phyloP scores from a whole-genome alignment of 2,888 invertebrate genomes.

The Stenolophus ochropezus region DNA sequence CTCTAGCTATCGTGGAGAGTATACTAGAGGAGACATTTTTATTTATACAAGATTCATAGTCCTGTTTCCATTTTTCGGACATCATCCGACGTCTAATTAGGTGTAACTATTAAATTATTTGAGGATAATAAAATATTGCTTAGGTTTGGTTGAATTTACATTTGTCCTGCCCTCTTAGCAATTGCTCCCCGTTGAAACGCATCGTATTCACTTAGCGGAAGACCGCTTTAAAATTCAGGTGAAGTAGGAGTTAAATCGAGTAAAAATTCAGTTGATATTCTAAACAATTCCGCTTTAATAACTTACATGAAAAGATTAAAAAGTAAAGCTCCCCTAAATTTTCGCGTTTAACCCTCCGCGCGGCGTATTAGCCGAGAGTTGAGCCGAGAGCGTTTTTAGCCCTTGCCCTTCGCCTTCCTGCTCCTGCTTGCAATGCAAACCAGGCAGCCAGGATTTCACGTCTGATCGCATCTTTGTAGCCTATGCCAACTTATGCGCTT shows the following conservation, averaged over 20 bases:
- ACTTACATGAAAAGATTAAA: background rate
- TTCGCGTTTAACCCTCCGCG: background rate
- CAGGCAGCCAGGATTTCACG: background rate
- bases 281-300: background rate
- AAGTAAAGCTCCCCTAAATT: background rate
- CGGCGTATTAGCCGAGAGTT: background rate
- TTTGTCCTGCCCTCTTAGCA: too few species aligned
- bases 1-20: too few species aligned
- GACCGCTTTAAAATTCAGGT: background rate
- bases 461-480: background rate
- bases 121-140: too few species aligned
- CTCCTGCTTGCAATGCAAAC: background rate
- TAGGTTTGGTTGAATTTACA: too few species aligned
- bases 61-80: too few species aligned
- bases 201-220: too few species aligned
- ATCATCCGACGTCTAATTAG: too few species aligned
- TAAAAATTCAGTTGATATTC: background rate
- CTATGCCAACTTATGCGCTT: background rate
- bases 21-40: too few species aligned
- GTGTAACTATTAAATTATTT: too few species aligned
- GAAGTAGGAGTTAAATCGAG: background rate
- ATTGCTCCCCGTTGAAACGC: too few species aligned
- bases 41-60: too few species aligned
- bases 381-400: background rate
- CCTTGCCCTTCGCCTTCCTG: background rate